Evolutionary conservation across 1,140 invertebrate species (phyloP), one percentile per base, ranked within the genome.

Genomic region (Hermatobates lingyangjiaoensis): DNA sequence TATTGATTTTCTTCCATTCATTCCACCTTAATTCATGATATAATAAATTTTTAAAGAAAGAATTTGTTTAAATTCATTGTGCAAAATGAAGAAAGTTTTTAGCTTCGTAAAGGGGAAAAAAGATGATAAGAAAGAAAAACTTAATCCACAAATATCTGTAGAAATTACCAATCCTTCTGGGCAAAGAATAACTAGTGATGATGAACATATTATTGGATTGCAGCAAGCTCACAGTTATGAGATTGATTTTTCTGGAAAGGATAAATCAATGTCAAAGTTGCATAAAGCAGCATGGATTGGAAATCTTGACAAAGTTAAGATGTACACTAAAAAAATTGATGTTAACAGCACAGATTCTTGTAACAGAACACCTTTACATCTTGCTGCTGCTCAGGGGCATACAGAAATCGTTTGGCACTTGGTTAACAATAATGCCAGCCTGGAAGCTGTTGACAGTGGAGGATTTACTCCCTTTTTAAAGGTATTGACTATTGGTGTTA

Each of bases 221-320:
- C 54, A 56, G 48, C 48, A 53, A n/a, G 57, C 51, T 14, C 57
- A 54, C 30, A 58, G 58, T 14, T 62, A 61, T 51, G 49, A 56
- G 15, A 47, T 63, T 34, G 61, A 63, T 54, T 34, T 61, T 4
- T 56, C 51, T 24, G 62, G 60, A n/a, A 58, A 60, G n/a, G 62
- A 62, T 42, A 63, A 63, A 42, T 54, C 51, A 18, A 57, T 64
- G 51, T 58, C 57, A 1, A 62, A 63, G 51, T 50, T 64, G 25
- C 63, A 64, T 45, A 63, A 61, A 53, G 61, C 62, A 24, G 59
- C 61, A 10, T 63, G 61, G 61, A 57, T 56, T 30, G 63, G 62
- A 25, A 62, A 59, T 57, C 45, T 63, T 34, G 62, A 59, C 21
- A 64, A 60, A 58, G 46, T 60, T 3, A 63, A 61, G 54, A 21